A percentile compares a stretch with the other conserved stretches of the same genome.
Evolutionary conservation across 64 coral and sea anemone genomes (phyloP).

Genomic region (Actinia tenebrosa): DNA sequence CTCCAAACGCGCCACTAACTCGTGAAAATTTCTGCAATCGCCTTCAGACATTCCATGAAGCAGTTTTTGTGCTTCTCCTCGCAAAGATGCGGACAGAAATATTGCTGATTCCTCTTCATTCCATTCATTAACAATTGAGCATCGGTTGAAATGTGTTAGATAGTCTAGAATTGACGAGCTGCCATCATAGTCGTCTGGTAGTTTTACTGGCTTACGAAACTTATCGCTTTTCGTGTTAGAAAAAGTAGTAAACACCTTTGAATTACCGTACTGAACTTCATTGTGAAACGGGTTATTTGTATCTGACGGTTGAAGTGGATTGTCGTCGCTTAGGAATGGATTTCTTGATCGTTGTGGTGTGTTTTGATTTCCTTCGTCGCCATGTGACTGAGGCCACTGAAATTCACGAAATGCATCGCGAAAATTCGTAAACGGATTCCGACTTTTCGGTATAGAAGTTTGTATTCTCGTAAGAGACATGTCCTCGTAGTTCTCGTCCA

Average conservation of each 20-base stretch:
- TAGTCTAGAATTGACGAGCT: slow-evolving; percentile 27
- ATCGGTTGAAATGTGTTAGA: slow-evolving; percentile 27
- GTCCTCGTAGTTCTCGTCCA: too few relatives aligned
- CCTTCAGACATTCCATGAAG: slow-evolving; percentile 20
- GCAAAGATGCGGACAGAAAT: slow-evolving; percentile 20
- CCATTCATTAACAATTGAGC: slow-evolving; percentile 20
- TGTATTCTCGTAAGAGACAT: too few relatives aligned
- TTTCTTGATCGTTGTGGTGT: background rate
- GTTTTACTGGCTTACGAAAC: slow-evolving; percentile 27
- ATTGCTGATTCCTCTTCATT: slow-evolving; percentile 27
- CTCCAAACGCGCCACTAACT: slow-evolving; percentile 3
- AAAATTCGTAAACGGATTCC: slow-evolving; percentile 1
- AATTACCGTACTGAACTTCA: background rate
- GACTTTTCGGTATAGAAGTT: background rate
- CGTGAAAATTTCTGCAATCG: slow-evolving; percentile 12
- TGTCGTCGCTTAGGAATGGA: background rate
- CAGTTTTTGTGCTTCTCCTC: slow-evolving; percentile 29
- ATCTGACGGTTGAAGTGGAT: background rate
- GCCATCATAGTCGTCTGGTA: slow-evolving; percentile 21
- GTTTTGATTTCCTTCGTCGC: background rate
- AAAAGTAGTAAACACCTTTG: background rate
- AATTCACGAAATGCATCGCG: too few relatives aligned
- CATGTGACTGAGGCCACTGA: background rate
- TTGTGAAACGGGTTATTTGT: slow-evolving; percentile 15
- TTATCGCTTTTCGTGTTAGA: background rate